A percentile compares a stretch with the other conserved stretches of the same genome.
These are phyloP conservation scores for Sphinx pinastri DNA, from an alignment of 2,888 invertebrate genomes.

Conservation along the genomic window DNA sequence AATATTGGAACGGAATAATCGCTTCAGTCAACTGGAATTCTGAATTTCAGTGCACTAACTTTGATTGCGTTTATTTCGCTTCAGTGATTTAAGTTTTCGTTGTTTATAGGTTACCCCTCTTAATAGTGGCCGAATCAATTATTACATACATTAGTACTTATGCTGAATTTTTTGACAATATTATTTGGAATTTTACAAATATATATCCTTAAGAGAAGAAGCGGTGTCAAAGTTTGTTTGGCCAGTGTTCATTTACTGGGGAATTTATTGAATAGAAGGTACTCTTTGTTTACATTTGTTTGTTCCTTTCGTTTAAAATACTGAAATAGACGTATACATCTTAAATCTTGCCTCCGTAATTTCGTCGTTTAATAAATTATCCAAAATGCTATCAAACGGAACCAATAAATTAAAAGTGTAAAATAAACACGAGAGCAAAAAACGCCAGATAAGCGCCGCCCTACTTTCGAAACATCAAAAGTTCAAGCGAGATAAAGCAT, in stretches of 20 bases:
- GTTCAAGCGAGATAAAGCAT: conserved; percentile 29
- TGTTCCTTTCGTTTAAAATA: no score
- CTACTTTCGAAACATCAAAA: conserved; percentile 26
- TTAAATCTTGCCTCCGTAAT: no score
- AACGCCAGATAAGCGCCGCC: conserved; percentile 18
- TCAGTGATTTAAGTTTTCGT: background rate
- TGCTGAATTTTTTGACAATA: background rate
- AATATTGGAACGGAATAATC: conserved; percentile 9
- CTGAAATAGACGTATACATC: no score
- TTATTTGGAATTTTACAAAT: background rate
- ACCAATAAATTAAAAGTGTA: background rate
- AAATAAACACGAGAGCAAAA: conserved; percentile 12
- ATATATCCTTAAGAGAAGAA: background rate
- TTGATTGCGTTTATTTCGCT: no score
- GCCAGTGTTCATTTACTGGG: no score
- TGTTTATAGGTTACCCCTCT: background rate
- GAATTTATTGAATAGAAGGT: no score
- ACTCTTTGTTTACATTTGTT: no score
- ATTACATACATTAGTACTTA: no score
- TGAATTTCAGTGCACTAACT: background rate
- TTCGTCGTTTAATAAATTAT: no score
- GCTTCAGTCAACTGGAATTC: background rate
- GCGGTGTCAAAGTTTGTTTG: no score
- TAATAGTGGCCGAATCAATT: no score
- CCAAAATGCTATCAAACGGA: no score